Conservation (phyloP, 2,113 vertebrate genomes). For the Drymodes brunneopygia region DNA sequence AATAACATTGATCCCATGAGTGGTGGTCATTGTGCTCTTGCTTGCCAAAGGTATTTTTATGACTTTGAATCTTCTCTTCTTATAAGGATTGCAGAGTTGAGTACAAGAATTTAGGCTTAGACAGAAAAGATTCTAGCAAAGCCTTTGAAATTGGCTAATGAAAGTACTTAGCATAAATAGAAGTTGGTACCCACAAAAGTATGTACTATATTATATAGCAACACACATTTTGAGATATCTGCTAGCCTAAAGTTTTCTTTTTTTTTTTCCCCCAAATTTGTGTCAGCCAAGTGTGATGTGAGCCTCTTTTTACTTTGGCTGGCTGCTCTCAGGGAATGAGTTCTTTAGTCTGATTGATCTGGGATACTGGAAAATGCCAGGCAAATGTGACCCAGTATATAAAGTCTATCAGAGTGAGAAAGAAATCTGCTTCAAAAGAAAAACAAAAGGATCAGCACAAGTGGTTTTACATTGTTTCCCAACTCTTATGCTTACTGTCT, state of each 20-base stretch:
- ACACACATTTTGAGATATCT: not conserved
- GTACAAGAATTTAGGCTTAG: not conserved
- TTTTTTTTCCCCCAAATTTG: too few relatives aligned
- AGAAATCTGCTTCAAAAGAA: not conserved
- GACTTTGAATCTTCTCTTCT: not conserved
- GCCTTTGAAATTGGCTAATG: not conserved
- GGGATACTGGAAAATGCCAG: not conserved
- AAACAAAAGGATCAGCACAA: not conserved
- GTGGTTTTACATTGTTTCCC: not conserved
- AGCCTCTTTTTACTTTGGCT: not conserved
- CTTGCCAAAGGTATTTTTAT: not conserved
- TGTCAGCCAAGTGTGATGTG: not conserved
- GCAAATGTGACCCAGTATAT: not conserved
- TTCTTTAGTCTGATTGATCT: not conserved
- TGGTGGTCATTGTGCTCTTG: not conserved
- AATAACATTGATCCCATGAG: not conserved
- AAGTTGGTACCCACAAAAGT: not conserved
- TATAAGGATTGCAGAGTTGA: not conserved
- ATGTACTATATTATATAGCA: not conserved
- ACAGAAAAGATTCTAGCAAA: not conserved
- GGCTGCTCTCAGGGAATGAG: not conserved
- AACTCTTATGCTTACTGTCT: not conserved
- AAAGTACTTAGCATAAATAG: not conserved
- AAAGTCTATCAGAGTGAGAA: not conserved
- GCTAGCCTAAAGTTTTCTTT: not conserved